These are phyloP conservation scores for Protobothrops mucrosquamatus DNA, from an alignment of 2,113 vertebrate genomes.

Conservation along the genomic window DNA sequence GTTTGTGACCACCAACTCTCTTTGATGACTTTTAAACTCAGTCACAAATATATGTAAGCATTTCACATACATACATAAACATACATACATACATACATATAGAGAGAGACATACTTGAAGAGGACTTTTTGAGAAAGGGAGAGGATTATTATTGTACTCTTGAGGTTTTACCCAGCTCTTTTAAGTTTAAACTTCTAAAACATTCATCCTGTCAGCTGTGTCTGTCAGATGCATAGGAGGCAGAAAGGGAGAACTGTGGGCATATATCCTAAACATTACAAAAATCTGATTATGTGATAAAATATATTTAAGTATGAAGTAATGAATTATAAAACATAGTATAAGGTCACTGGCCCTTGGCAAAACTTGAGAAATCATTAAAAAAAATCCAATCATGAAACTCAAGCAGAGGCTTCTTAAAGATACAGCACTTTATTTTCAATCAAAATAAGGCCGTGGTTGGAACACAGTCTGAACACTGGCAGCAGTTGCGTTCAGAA, in stretches of 20 bases:
- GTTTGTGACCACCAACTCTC: background rate
- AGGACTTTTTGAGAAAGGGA: background rate
- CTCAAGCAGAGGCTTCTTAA: too few relatives aligned
- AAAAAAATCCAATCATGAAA: too few relatives aligned
- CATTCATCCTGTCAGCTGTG: too few relatives aligned
- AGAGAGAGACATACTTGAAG: background rate
- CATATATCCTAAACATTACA: background rate
- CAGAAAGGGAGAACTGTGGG: background rate
- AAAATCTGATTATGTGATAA: slow-evolving; percentile 31
- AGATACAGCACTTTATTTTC: too few relatives aligned
- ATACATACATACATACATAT: background rate
- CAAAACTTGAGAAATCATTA: too few relatives aligned
- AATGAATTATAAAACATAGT: slow-evolving; percentile 18
- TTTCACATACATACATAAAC: too few relatives aligned
- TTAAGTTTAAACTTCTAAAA: background rate
- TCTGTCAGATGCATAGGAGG: background rate
- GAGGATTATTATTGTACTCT: background rate
- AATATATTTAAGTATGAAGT: slow-evolving; percentile 30
- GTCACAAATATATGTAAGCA: too few relatives aligned
- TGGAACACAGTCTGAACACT: too few relatives aligned
- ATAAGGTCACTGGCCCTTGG: too few relatives aligned
- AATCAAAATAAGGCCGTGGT: too few relatives aligned
- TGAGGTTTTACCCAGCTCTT: background rate
- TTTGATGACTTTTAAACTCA: too few relatives aligned
- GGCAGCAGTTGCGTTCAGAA: too few relatives aligned